Base-by-base conservation (phyloP, 2,113 vertebrate species). In the Microtus oregoni region DNA sequence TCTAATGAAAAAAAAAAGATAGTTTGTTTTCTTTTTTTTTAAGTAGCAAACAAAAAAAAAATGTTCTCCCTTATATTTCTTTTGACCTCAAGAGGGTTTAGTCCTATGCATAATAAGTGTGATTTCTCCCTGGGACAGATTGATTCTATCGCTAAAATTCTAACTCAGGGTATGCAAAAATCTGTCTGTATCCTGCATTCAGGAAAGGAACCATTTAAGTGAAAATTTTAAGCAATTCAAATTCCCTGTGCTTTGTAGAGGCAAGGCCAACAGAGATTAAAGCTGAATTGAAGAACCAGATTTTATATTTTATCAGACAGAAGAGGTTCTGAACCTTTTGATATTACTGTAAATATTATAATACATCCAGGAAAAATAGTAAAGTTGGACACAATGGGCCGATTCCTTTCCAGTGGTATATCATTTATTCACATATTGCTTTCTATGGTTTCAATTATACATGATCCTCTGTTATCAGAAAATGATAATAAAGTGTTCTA, bases 81-180 rank as follows among this genome's bases (percentile, higher is more conserved):
- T 68, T 11, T 82, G 94, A 72, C 70, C 67, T 86, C 24, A 88
- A 94, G 81, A 52, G 63, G 95, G 20, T 95, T 97, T 81, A 88
- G 9, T 92, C 41, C 22, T 52, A 82, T 12, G 55, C 35, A 61
- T 81, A 91, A 92, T 70, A 67, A 97, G 95, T 95, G 73, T 81
- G 55, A 86, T 30, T 67, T 73, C 86, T 95, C 81, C 75, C 87
- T 67, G 17, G 44, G 24, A 88, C 85, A 61, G 26, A 79, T 22
- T 50, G 68, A 93, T 95, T 72, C 63, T 61, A 90, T 92, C 41
- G 90, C 24, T 94, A 85, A 97, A 94, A 94, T 96, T 82, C 81
- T 9, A 89, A 50, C 50, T 94, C 65, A 55, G 41, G 41, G 87
- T 87, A 81, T 6, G 38, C 3, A 88, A 47, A 89, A 96, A 87